phyloP scores from a whole-genome alignment of 1,140 invertebrate genomes.

The Heliconius eleuchia region DNA sequence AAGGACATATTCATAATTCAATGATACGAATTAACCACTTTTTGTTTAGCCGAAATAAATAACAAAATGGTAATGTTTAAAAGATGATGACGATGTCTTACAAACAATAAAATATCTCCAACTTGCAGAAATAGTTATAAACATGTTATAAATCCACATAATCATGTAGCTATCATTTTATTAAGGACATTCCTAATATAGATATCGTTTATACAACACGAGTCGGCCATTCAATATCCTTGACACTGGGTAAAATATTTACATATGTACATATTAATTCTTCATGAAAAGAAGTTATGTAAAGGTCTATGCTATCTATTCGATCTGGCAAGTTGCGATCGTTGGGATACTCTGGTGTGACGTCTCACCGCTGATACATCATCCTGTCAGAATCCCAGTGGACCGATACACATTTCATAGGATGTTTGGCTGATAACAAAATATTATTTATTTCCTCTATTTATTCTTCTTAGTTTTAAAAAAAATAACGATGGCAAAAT shows the following conservation, averaged over 20 bases:
- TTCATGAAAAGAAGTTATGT: constrained; percentile 4
- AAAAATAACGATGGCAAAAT: too few relatives aligned
- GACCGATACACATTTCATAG: constrained; percentile 16
- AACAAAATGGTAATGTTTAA: not conserved
- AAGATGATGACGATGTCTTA: not conserved
- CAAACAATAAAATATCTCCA: not conserved
- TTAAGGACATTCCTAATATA: not conserved
- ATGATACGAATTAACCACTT: not conserved
- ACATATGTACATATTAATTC: not conserved
- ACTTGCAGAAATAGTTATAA: not conserved
- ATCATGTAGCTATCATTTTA: not conserved
- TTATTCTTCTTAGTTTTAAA: not conserved
- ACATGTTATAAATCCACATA: not conserved
- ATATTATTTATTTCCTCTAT: not conserved
- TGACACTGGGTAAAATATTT: constrained; percentile 20
- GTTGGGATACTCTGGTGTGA: not conserved
- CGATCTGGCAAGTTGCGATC: not conserved
- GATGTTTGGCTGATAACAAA: constrained; percentile 19
- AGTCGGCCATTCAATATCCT: not conserved
- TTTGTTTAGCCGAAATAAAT: not conserved
- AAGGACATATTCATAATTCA: not conserved
- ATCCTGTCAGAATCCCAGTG: not conserved
- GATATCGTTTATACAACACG: not conserved
- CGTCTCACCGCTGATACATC: constrained; percentile 11
- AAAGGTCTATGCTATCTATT: constrained; percentile 2